Evolutionary conservation across 1,140 invertebrate species (phyloP), one percentile per base, ranked within the genome.

Genomic region (Drosophila funebris): DNA sequence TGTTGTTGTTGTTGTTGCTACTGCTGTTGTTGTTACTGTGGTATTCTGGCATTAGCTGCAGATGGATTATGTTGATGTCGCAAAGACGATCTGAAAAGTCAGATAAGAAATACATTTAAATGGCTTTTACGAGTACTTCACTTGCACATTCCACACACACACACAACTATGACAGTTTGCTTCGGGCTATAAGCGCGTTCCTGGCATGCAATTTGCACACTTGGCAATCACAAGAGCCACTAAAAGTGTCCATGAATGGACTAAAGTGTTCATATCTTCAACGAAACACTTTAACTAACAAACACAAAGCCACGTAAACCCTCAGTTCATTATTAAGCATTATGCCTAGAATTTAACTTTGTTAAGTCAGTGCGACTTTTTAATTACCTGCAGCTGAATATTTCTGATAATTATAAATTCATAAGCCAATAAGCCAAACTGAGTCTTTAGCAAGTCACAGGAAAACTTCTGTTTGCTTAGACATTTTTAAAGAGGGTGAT

Each of bases 211-310:
- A 80, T 82, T 66, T 79, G 63, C 58, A 31, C 22, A 58, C 70
- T 82, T 74, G 71, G 62, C 72, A 64, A 64, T 67, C 74, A 78
- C 64, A 85, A 57, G 67, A 71, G 61, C 54, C 53, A 52, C 72
- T 46, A 58, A 79, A 76, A 79, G 72, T 80, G 80, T 85, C 76
- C 73, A 70, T 69, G 73, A 68, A 71, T 84, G 79, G 77, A 81
- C 81, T 81, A 70, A 81, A 84, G 77, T 81, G 81, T 77, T 85
- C 73, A 81, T 84, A 81, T 81, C 82, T 77, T 64, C 37, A 43
- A 14, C 20, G 36, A n/a, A 31, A 31, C 52, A 22, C 41, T 56
- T 48, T n/a, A 20, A 16, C 39, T 48, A 22, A 43, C 53, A 60
- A 33, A 60, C 29, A 74, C 61, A 70, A 11, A 50, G 8, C 4